Base-by-base conservation (phyloP, 2,113 vertebrate genomes). In the Takifugu bimaculatus region DNA sequence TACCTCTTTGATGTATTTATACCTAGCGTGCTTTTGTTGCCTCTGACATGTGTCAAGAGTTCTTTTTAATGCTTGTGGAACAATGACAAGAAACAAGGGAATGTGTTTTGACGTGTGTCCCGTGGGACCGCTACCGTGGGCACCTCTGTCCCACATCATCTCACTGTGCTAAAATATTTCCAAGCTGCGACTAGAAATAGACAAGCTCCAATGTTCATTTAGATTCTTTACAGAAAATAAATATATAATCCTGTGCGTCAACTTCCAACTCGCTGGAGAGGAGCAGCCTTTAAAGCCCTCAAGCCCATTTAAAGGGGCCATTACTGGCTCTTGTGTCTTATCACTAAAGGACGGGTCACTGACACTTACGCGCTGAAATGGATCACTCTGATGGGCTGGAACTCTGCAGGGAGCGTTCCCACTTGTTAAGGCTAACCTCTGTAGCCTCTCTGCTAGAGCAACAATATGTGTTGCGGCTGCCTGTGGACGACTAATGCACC, bases 1-100 rank as follows among this genome's bases (percentile, higher is more conserved):
- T 68, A 28, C 61, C 69, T 79, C 57, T 54, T 80, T 78, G 75
- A 81, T 83, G 80, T 91, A 90, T 90, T 91, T 88, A 84, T 88
- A 87, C 60, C 75, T 59, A 56, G 58, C 10, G 28, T 13, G 14
- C 55, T 62, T 66, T 54, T 72, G 43, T 72, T 77, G 25, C 70
- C 54, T 6, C 55, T 27, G 3, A 51, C 43, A 70, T 57, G 53
- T 60, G 35, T 48, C 45, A 50, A 15, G 64, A 0, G 52, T 50
- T 70, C 68, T 49, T 70, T 69, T 68, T 60, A 55, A 43, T 32
- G 44, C 35, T 72, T 29, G 7, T n/a, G 20, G 7, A 59, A 53
- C 51, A 61, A 50, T 73, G 63, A 70, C 65, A 76, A 62, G 63
- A 68, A 43, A 25, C 56, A 56, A 68, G 45, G 26, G 44, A 71